These are phyloP conservation scores for Neocrepidodera transversa DNA, from an alignment of 2,888 invertebrate genomes.

Conservation along the genomic window DNA sequence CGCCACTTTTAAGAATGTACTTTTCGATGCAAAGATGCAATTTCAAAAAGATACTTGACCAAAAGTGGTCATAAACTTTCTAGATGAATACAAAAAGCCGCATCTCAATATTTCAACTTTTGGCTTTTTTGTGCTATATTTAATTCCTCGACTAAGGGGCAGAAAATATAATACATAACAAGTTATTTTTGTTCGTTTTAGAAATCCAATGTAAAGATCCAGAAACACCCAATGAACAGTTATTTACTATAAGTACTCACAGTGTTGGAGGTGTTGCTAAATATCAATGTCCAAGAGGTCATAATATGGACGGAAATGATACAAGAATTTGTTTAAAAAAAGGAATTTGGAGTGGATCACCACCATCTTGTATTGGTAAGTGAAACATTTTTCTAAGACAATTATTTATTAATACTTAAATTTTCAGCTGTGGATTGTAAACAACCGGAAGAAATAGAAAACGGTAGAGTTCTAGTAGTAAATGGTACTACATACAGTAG, in stretches of 20 bases:
- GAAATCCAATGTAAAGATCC: constrained; percentile 84
- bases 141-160: no score
- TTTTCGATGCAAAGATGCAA: no score
- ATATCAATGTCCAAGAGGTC: constrained; percentile 84
- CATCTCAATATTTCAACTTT: no score
- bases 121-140: no score
- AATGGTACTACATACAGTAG: constrained; percentile 88
- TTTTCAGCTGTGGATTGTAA: constrained; percentile 82
- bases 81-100: no score
- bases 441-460: constrained; percentile 79
- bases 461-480: constrained; percentile 85
- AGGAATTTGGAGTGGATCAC: constrained; percentile 83
- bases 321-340: constrained; percentile 77
- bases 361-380: constrained; percentile 83
- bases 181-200: constrained; percentile 46
- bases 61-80: no score
- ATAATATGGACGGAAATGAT: constrained; percentile 78
- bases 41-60: no score
- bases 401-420: no score
- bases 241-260: constrained; percentile 68
- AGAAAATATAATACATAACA: no score
- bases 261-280: constrained; percentile 82
- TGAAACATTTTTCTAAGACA: no score
- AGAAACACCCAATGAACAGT: constrained; percentile 66
- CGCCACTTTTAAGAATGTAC: no score